Evolutionary conservation across 2,888 invertebrate genomes (phyloP), one percentile per base, ranked within the genome.

Genomic region (Myopa testacea): DNA sequence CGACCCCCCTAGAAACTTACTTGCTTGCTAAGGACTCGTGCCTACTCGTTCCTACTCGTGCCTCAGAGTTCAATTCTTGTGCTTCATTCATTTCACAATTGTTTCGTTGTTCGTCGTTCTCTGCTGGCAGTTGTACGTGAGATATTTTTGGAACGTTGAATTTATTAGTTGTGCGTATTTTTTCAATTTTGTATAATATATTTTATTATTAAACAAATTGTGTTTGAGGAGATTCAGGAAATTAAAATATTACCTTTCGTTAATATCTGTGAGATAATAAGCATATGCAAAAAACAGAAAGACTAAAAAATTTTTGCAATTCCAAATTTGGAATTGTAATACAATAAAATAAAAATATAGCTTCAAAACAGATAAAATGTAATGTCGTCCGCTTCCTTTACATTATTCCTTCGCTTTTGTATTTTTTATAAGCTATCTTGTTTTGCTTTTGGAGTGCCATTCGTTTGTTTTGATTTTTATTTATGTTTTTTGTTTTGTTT

Each of bases 391-490:
- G 14, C 37, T 14, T 14, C 63, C 34, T 37, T 52, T 26, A 7
- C 26, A 50, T 50, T 12, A 50, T 34, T 52, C 52, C 19, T 52
- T 50, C 26, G 16, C 69, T 10, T 16, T 50, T 34, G 50, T 26
- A 19, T 12, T 69, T 16, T 69, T 50, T 50, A 26, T 69, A 26
- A n/a, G 14, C 52, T 52, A 2, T 45, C 19, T 26, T 45, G 19
- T 50, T 45, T 50, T 52, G 50, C 34, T 60, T 40, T 69, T 45
- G 40, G 58, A 38, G 26, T 68, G 68, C 45, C 75, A 69, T 75
- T 75, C 75, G 63, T 69, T 69, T 75, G 68, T 75, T 75, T 75
- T 70, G 55, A 34, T 70, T 70, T 52, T 70, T 70, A 55, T 70
- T 70, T 55, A 52, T 75, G 58, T 52, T 69, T 69, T 75, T 75